Evolutionary conservation across 2,888 invertebrate genomes (phyloP).

Genomic region (Agrochola lota): DNA sequence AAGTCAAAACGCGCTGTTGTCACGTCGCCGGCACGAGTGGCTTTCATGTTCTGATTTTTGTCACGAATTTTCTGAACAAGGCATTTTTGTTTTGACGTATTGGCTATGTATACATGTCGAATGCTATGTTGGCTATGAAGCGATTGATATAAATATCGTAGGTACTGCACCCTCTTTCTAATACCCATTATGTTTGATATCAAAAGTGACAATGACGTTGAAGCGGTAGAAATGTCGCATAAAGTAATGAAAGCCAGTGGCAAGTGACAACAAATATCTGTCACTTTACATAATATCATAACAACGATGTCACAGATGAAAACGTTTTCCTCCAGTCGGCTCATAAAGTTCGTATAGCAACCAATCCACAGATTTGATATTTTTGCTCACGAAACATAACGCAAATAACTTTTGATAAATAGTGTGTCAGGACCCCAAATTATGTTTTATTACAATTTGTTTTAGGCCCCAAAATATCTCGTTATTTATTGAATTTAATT

Average conservation of each 20-base stretch:
- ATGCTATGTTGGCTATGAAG: not conserved
- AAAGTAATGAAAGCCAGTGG: conserved; percentile 11
- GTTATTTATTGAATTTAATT: conserved; percentile 46
- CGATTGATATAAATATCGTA: not conserved
- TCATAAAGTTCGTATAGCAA: conserved; percentile 1
- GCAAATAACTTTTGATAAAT: conserved; percentile 32
- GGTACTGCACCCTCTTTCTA: not conserved
- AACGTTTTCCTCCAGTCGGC: conserved; percentile 9
- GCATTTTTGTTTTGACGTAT: conserved; percentile 44
- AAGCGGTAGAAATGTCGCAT: not conserved
- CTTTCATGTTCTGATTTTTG: conserved; percentile 70
- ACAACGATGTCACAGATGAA: not conserved
- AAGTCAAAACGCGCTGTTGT: conserved; percentile 72
- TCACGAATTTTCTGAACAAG: conserved; percentile 67
- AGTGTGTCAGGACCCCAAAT: conserved; percentile 26
- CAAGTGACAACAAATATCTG: conserved; percentile 32
- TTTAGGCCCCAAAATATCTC: conserved; percentile 13
- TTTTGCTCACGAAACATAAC: conserved; percentile 7
- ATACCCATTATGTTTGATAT: not conserved
- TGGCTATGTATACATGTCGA: not conserved
- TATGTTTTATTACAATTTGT: conserved; percentile 40
- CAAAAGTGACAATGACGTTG: not conserved
- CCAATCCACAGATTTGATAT: conserved; percentile 3
- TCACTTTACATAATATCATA: conserved; percentile 2
- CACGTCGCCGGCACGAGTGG: conserved; percentile 64